Base-by-base conservation (phyloP, 2,888 invertebrate genomes). In the Amphipoea oculea region DNA sequence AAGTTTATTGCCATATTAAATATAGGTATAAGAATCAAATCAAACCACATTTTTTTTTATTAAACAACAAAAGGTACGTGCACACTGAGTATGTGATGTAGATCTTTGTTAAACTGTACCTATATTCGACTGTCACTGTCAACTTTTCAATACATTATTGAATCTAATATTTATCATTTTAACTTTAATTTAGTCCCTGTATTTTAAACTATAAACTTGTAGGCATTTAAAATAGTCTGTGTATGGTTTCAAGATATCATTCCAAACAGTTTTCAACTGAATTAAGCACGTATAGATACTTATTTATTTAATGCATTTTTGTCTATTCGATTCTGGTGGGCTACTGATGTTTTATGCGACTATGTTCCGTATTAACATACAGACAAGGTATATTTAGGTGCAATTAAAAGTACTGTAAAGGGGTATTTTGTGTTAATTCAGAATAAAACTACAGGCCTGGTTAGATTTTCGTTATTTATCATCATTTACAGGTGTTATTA, bases 1-100 rank as follows among this genome's bases (percentile, higher is more conserved):
- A 62, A 69, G n/a, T 77, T 75, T 73, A 85, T 69, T 79, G 88
- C 88, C 89, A 88, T 88, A 88, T 88, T 88, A 79, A 80, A 77
- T 72, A 70, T 88, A 74, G 79, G 42, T 45, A 51, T 79, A 68
- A 69, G 51, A 51, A 67, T 74, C 17, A 72, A 65, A 76, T 57
- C 62, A 63, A 17, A 63, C 51, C 29, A 66, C 29, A 45, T 66
- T 62, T 48, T 36, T 54, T 36, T 20, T 20, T 40, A 12, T 36
- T 23, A 65, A 65, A 40, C 57, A 74, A 79, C 4, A 54, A 20
- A 20, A 69, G n/a, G 17, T 66, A 42, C 42, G 17, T 40, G 40
- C 57, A 40, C 67, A 62, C 45, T 36, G 29, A 51, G 4, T 66
- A 36, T 48, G n/a, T n/a, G n/a, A n/a, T n/a, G 36, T 74, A 45